phyloP scores from a whole-genome alignment of 1,140 invertebrate genomes.

The Trissolcus basalis region DNA sequence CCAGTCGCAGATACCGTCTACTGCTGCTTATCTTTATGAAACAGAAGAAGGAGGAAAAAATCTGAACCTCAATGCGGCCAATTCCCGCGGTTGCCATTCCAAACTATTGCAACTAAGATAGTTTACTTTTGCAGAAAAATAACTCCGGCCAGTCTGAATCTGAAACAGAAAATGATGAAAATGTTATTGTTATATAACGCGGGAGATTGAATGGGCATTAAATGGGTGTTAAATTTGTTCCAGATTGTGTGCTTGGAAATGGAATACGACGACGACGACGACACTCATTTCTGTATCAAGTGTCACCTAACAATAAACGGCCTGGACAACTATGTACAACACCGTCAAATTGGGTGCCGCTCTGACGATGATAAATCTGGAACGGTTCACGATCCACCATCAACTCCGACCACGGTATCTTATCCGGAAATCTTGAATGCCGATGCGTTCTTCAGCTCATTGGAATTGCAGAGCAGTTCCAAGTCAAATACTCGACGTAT shows the following conservation, averaged over 20 bases:
- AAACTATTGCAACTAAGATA: slow-evolving; percentile 24
- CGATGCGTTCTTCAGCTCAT: slow-evolving; percentile 89
- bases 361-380: slow-evolving; percentile 62
- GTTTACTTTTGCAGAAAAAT: background rate
- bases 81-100: slow-evolving; percentile 7
- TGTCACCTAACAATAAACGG: slow-evolving; percentile 88
- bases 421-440: slow-evolving; percentile 81
- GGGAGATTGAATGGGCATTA: background rate
- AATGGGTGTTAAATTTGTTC: background rate
- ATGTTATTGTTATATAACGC: no score
- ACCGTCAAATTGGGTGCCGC: slow-evolving; percentile 82
- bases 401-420: slow-evolving; percentile 67
- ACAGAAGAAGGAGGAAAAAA: slow-evolving; percentile 1
- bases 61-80: no score
- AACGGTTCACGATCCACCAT: slow-evolving; percentile 60
- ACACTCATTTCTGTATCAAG: slow-evolving; percentile 89
- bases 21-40: slow-evolving; percentile 26
- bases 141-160: no score
- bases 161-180: no score
- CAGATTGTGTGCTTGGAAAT: slow-evolving; percentile 40
- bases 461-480: slow-evolving; percentile 87
- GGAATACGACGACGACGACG: slow-evolving; percentile 83
- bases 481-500: slow-evolving; percentile 76
- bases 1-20: background rate
- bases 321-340: slow-evolving; percentile 87